Conservation (phyloP, 2,113 vertebrate genomes). For the Mus spicilegus region DNA sequence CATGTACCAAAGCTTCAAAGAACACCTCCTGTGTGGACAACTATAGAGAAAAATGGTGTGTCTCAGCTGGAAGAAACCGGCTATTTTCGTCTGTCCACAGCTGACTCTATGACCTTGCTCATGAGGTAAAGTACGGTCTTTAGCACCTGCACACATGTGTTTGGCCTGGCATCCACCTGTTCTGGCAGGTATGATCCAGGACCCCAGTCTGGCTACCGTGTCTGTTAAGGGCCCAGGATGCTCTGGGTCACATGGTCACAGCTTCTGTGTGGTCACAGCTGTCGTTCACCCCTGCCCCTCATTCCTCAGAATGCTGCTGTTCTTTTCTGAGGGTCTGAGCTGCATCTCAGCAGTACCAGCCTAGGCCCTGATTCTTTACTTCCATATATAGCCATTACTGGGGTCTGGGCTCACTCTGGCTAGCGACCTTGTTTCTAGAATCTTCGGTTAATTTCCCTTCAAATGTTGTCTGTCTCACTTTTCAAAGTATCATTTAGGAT, state of each 20-base stretch:
- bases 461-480: background rate
- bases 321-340: background rate
- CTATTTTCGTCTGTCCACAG: background rate
- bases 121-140: background rate
- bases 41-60: background rate
- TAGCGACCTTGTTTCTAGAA: background rate
- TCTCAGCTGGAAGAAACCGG: background rate
- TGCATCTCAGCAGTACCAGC: background rate
- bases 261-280: background rate
- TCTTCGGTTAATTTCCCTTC: constrained; percentile 14
- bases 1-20: background rate
- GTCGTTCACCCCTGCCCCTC: background rate
- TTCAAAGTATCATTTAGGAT: background rate
- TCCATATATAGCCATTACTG: background rate
- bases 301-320: too few relatives aligned
- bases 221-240: background rate
- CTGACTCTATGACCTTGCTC: background rate
- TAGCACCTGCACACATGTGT: background rate
- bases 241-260: too few relatives aligned
- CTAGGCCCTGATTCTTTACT: rapidly evolving
- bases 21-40: background rate
- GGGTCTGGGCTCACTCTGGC: background rate
- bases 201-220: background rate
- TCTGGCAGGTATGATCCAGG: background rate
- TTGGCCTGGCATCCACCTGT: background rate